phyloP scores from a whole-genome alignment of 2,113 vertebrate genomes.

The Clarias gariepinus region DNA sequence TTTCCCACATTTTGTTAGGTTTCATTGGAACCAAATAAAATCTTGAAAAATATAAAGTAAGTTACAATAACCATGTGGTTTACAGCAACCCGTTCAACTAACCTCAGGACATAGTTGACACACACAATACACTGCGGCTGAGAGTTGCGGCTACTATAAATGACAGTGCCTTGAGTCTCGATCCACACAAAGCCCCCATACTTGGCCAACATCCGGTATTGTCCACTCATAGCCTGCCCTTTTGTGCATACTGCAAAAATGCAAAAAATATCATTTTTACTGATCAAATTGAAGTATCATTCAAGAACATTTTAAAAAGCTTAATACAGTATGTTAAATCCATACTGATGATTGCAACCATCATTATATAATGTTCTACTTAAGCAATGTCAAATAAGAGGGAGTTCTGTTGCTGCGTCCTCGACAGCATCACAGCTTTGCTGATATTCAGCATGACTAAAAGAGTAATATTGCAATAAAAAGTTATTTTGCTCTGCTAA shows the following conservation, averaged over 20 bases:
- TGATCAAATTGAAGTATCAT: neutral
- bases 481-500: too few relatives aligned
- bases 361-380: neutral
- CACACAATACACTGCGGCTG: conserved; percentile 98
- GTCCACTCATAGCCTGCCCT: conserved; percentile 89
- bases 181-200: conserved; percentile 96
- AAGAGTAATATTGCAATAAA: too few relatives aligned
- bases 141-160: conserved; percentile 96
- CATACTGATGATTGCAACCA: neutral
- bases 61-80: neutral
- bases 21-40: neutral
- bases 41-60: neutral
- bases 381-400: neutral
- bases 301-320: neutral
- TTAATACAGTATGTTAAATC: neutral
- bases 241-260: conserved; percentile 86
- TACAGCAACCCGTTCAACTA: conserved; percentile 34
- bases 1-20: neutral
- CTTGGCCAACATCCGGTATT: conserved; percentile 96
- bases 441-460: too few relatives aligned
- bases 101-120: conserved; percentile 97
- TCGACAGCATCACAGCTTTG: too few relatives aligned
- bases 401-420: too few relatives aligned
- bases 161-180: conserved; percentile 93
- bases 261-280: neutral